These are phyloP conservation scores for Falco rusticolus DNA, from an alignment of 2,797 vertebrate species.

Conservation along the genomic window DNA sequence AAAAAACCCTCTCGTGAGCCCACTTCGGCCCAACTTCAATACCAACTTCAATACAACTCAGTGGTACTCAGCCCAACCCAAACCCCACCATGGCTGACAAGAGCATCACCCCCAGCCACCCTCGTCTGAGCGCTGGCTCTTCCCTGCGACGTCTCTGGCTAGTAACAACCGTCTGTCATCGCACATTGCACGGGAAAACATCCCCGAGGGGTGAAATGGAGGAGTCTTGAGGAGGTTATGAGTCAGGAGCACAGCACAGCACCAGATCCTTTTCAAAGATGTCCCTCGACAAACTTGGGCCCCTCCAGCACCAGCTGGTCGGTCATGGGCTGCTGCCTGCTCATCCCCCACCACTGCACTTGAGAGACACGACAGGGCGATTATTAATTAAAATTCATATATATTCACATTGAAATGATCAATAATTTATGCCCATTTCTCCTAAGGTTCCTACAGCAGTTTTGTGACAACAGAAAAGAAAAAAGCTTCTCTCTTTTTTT, in stretches of 20 bases:
- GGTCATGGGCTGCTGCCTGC: not conserved
- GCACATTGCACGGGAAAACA: not conserved
- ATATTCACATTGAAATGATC: conserved; percentile 8
- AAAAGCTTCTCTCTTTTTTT: conserved; percentile 62
- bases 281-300: not conserved
- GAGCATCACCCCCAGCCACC: not conserved
- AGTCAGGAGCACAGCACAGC: not conserved
- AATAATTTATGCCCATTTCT: conserved; percentile 69
- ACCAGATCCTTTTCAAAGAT: not conserved
- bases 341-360: not conserved
- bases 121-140: rapidly evolving
- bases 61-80: not conserved
- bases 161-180: not conserved
- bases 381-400: conserved; percentile 54
- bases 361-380: conserved; percentile 13
- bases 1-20: not conserved
- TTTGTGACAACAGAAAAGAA: conserved; percentile 74
- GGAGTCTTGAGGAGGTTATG: not conserved
- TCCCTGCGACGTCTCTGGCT: rapidly evolving
- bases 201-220: not conserved
- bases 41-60: too few species aligned
- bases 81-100: rapidly evolving
- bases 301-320: not conserved
- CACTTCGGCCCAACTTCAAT: too few species aligned
- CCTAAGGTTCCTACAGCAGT: conserved; percentile 49